Evolutionary conservation across 2,113 vertebrate genomes (phyloP).

Genomic region (Triplophysa rosa): DNA sequence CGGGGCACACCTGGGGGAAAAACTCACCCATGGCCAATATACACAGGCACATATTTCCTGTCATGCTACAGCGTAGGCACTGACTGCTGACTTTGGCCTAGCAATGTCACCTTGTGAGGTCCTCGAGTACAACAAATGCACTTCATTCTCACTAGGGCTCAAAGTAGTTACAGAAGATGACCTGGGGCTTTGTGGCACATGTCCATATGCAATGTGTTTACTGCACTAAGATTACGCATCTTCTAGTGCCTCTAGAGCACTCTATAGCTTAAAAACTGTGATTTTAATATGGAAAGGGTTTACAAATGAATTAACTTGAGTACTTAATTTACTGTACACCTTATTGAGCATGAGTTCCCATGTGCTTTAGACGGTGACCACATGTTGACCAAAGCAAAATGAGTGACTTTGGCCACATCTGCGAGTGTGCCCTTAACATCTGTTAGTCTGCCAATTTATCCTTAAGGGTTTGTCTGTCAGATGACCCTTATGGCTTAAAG

Average conservation of each 20-base stretch:
- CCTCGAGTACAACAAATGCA: constrained; percentile 6
- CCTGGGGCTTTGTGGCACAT: constrained; percentile 17
- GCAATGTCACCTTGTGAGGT: constrained; percentile 37
- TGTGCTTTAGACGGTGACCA: neutral
- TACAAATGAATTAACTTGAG: neutral
- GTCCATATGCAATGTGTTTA: constrained; percentile 1
- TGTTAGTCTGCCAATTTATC: constrained; percentile 23
- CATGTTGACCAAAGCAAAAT: neutral
- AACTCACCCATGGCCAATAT: neutral
- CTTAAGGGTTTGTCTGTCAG: constrained; percentile 21
- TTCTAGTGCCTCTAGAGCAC: neutral
- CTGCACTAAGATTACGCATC: neutral
- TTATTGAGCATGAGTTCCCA: neutral
- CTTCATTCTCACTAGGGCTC: constrained; percentile 8
- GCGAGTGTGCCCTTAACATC: constrained; percentile 30
- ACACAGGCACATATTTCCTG: constrained; percentile 18
- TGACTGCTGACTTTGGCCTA: constrained; percentile 32
- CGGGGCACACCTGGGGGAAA: neutral
- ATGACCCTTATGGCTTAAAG: neutral
- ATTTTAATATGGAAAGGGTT: neutral
- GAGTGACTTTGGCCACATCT: constrained; percentile 47
- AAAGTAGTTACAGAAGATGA: neutral
- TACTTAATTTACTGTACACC: neutral
- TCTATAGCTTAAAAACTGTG: neutral
- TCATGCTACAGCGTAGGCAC: constrained; percentile 19